Base-by-base conservation (phyloP, 2,888 invertebrate species). In the Hedya salicella region DNA sequence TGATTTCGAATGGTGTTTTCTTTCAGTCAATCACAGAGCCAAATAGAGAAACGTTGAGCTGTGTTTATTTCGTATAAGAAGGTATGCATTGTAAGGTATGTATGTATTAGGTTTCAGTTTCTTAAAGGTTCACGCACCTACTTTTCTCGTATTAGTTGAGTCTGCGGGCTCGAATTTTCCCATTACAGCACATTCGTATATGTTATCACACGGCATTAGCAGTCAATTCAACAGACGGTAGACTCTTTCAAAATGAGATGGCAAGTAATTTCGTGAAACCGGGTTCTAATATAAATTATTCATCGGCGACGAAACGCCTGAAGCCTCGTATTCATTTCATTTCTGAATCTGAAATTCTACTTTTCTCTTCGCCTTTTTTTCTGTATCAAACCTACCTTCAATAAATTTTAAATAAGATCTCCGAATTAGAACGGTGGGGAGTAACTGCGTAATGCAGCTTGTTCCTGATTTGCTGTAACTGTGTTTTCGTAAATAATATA, bases 271-370 rank as follows among this genome's bases (percentile, higher is more conserved):
- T 91, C 81, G 84, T 82, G 87, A 88, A 87, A 89, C 85, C 86
- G 86, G 87, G 84, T 88, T 88, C 87, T 83, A 87, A 89, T 86
- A 92, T 92, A 92, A 91, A 91, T 92, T 91, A 92, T 91, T 92
- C 91, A 92, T 91, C 80, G 87, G 86, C 89, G 90, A 90, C 90
- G 91, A 89, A 91, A 89, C 86, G 91, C 91, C 89, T 82, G 82
- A 84, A 88, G 90, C 83, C 79, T 83, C 89, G 89, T 90, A 91
- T 91, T 92, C 90, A 91, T 91, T 92, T 91, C 91, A 91, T 91
- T 92, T 89, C 89, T 82, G 87, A 90, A 90, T 90, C 91, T 86
- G 85, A 89, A 90, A 87, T 86, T 82, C 79, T 83, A 87, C 87
- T 88, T 89, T 88, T 86, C 82, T 75, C 80, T 80, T 81, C 79